A percentile compares a stretch with the other conserved stretches of the same genome.
phyloP scores from a whole-genome alignment of 2,888 invertebrate genomes.

The Drosophila aldrichi region DNA sequence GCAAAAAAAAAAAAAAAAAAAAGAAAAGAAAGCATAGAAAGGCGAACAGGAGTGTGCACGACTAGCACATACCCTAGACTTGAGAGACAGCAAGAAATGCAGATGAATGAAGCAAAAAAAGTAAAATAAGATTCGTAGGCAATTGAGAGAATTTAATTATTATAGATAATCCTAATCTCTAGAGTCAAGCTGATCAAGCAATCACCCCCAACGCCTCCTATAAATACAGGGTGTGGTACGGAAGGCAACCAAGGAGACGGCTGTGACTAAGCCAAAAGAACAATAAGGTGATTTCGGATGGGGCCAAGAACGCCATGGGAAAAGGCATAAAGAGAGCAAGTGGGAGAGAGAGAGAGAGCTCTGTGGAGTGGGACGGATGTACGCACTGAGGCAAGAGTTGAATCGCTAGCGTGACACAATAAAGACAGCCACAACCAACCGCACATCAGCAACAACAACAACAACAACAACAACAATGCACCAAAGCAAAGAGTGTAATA shows the following conservation, averaged over 20 bases:
- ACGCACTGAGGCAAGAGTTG: slow-evolving; percentile 57
- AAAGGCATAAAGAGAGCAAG: not conserved
- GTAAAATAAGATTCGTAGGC: not conserved
- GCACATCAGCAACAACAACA: slow-evolving; percentile 11
- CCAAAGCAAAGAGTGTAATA: slow-evolving; percentile 72
- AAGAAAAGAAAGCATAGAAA: slow-evolving; percentile 6
- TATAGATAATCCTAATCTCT: too few relatives aligned
- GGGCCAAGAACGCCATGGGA: slow-evolving; percentile 25
- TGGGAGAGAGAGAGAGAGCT: not conserved
- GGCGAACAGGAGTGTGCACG: not conserved
- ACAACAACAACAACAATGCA: slow-evolving; percentile 38
- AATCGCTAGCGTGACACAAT: slow-evolving; percentile 72
- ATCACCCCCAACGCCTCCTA: too few relatives aligned
- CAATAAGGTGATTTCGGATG: slow-evolving; percentile 68
- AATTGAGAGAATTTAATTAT: too few relatives aligned
- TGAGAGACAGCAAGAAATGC: not conserved
- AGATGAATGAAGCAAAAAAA: not conserved
- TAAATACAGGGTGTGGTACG: not conserved
- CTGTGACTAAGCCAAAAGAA: slow-evolving; percentile 46
- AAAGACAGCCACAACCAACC: slow-evolving; percentile 58
- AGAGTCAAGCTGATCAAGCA: too few relatives aligned
- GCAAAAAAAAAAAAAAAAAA: slow-evolving; percentile 25
- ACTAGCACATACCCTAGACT: not conserved
- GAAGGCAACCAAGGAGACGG: slow-evolving; percentile 42
- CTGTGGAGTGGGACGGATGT: not conserved